These are phyloP conservation scores for Neolamprologus caudopunctatus DNA, from an alignment of 2,113 vertebrate species.

Conservation along the genomic window DNA sequence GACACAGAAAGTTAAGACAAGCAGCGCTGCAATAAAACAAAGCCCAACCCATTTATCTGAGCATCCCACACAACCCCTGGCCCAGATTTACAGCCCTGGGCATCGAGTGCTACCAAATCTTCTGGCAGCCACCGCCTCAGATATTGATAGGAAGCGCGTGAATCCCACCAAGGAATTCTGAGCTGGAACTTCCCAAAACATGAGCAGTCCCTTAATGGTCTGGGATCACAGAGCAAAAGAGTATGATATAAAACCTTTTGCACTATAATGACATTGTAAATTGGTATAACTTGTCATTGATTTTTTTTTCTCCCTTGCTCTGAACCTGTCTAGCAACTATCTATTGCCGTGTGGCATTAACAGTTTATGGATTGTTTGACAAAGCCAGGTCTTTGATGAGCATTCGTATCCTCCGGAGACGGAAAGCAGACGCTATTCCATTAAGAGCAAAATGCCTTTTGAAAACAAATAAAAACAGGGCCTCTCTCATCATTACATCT, in stretches of 20 bases:
- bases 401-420: slow-evolving; percentile 45
- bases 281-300: slow-evolving; percentile 22
- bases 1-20: slow-evolving; percentile 69
- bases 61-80: slow-evolving; percentile 69
- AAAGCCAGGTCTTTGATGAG: slow-evolving; percentile 56
- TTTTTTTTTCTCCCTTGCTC: slow-evolving; percentile 3
- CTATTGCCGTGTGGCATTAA: slow-evolving; percentile 14
- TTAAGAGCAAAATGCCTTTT: slow-evolving; percentile 51
- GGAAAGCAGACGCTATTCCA: slow-evolving; percentile 17
- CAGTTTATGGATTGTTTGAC: slow-evolving; percentile 47
- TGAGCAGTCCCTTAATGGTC: background rate
- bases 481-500: slow-evolving; percentile 56
- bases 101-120: slow-evolving; percentile 64
- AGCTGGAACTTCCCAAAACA: slow-evolving; percentile 35
- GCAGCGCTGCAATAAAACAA: slow-evolving; percentile 65
- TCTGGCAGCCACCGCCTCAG: slow-evolving; percentile 45
- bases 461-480: slow-evolving; percentile 60
- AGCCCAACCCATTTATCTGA: slow-evolving; percentile 67
- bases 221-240: background rate
- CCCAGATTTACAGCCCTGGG: slow-evolving; percentile 65
- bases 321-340: slow-evolving; percentile 13
- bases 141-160: slow-evolving; percentile 57
- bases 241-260: slow-evolving; percentile 2
- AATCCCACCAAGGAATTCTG: slow-evolving; percentile 51
- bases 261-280: slow-evolving; percentile 31